Percentiles rank a stretch among this genome's conserved stretches.
These are phyloP conservation scores for Acromyrmex charruanus DNA, from an alignment of 1,140 invertebrate species.

Conservation along the genomic window DNA sequence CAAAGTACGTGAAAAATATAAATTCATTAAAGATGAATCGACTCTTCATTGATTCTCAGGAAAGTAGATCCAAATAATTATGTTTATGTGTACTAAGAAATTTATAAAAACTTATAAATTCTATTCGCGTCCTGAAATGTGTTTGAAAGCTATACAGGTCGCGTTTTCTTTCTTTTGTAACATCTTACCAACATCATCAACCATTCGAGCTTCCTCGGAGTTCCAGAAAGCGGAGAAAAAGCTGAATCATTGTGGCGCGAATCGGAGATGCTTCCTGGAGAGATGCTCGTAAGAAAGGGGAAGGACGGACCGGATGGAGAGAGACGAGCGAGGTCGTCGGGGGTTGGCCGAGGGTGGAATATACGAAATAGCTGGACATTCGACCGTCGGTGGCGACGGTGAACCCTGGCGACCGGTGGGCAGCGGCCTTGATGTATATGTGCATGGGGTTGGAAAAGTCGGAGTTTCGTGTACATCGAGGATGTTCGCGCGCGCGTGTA, in stretches of 20 bases:
- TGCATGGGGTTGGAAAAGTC: conserved; percentile 54
- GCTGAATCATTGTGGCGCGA: conserved; percentile 64
- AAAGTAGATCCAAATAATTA: background rate
- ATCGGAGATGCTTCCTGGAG: conserved; percentile 66
- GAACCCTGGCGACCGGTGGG: conserved; percentile 72
- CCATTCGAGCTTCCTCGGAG: conserved; percentile 1
- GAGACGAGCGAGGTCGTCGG: conserved; percentile 20
- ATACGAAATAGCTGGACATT: conserved; percentile 56
- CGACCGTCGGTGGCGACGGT: conserved; percentile 30
- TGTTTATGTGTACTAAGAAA: background rate
- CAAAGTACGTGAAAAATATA: background rate
- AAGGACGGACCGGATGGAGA: conserved; percentile 56
- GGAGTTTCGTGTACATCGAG: conserved; percentile 37
- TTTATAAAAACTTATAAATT: conserved; percentile 8
- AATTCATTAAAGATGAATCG: background rate
- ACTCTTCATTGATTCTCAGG: background rate
- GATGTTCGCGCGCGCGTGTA: conserved; percentile 20
- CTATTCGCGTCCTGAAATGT: conserved; percentile 23
- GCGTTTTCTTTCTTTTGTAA: conserved; percentile 28
- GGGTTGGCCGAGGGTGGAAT: conserved; percentile 40
- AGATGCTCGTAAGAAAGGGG: conserved; percentile 52
- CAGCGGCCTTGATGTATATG: conserved; percentile 71
- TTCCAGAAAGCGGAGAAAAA: conserved; percentile 59
- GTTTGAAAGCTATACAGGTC: background rate
- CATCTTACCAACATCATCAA: conserved; percentile 17